Evolutionary conservation across 2,888 invertebrate genomes (phyloP).

Genomic region (Drosophila hamatofila): DNA sequence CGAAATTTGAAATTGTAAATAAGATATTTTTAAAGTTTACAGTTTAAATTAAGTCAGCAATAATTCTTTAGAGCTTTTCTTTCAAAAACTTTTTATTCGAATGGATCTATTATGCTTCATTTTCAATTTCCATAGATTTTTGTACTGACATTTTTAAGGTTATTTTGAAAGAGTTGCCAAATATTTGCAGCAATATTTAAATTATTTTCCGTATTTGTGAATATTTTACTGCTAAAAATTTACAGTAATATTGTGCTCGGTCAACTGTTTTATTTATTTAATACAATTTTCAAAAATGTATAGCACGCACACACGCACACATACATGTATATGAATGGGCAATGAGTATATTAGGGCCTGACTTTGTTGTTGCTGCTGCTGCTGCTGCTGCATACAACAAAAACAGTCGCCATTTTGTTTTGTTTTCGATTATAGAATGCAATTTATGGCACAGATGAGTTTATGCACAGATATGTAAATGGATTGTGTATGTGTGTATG

Average conservation of each 20-base stretch:
- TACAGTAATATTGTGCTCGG: not conserved
- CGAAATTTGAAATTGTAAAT: not conserved
- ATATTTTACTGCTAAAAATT: not conserved
- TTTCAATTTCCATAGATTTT: not conserved
- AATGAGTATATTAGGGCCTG: not conserved
- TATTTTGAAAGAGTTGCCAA: not conserved
- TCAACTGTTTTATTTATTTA: slow-evolving; percentile 5
- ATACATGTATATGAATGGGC: not conserved
- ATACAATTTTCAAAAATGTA: not conserved
- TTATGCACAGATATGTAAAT: slow-evolving; percentile 4
- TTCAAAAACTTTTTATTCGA: too few relatives aligned
- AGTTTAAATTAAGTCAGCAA: not conserved
- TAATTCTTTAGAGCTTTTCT: too few relatives aligned
- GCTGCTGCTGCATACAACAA: not conserved
- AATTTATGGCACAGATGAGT: slow-evolving; percentile 38
- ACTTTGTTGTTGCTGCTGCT: not conserved
- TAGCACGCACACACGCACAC: not conserved
- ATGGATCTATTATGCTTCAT: not conserved
- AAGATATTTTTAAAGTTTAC: not conserved
- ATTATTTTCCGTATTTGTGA: not conserved
- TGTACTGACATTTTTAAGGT: not conserved
- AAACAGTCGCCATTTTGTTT: slow-evolving; percentile 30
- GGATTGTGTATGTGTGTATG: not conserved
- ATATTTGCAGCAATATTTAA: not conserved
- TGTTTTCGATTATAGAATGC: slow-evolving; percentile 34